A percentile compares a stretch with the other conserved stretches of the same genome.
phyloP scores from a whole-genome alignment of 2,797 vertebrate genomes.

The Crax fasciolata region DNA sequence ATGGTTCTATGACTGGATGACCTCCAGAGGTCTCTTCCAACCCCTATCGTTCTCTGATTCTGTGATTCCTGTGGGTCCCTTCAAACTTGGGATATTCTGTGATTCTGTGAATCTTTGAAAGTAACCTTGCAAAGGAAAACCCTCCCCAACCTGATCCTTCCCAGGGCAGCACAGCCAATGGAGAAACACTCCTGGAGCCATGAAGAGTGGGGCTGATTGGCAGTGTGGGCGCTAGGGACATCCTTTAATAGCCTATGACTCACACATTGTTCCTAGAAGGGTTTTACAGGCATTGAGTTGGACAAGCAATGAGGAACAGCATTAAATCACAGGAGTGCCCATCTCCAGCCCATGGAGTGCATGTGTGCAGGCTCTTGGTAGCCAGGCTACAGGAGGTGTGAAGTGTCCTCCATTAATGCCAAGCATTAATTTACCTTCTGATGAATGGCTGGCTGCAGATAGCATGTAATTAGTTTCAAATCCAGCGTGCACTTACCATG shows the following conservation, averaged over 20 bases:
- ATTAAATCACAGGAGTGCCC: accelerated
- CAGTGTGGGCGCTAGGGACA: neutral
- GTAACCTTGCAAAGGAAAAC: neutral
- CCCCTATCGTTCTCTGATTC: too few species aligned
- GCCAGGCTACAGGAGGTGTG: neutral
- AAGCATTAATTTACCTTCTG: neutral
- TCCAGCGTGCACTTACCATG: neutral
- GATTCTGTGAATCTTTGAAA: too few species aligned
- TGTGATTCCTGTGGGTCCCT: too few species aligned
- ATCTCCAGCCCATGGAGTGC: neutral
- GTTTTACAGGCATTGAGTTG: accelerated
- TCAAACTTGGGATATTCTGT: too few species aligned
- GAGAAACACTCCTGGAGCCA: neutral
- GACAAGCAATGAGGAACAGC: neutral
- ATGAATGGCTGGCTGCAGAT: neutral
- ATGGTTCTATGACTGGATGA: too few species aligned
- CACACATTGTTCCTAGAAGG: neutral
- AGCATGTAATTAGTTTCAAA: neutral
- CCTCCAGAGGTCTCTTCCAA: too few species aligned
- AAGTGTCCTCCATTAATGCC: neutral
- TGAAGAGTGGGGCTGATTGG: neutral
- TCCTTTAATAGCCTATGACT: neutral
- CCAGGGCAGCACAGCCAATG: accelerated
- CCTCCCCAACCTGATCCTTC: neutral
- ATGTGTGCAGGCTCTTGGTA: accelerated